These are phyloP conservation scores for Vireo griseus DNA, from an alignment of 2,797 vertebrate genomes.

Conservation along the genomic window DNA sequence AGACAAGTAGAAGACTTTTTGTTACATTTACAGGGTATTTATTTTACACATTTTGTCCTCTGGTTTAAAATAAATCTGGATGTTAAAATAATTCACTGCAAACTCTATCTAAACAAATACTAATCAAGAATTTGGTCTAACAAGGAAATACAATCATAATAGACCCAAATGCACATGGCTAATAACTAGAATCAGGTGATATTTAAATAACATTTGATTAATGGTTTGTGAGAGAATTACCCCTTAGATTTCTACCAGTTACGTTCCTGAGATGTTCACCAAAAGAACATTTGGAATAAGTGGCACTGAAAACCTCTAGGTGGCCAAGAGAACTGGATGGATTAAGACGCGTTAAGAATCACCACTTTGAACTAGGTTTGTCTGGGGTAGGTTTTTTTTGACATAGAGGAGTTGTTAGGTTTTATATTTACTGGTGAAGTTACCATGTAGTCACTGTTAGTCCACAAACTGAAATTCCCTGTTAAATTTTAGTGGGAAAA, in stretches of 20 bases:
- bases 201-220: neutral
- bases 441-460: neutral
- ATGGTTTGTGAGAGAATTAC: neutral
- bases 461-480: neutral
- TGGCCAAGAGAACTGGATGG: neutral
- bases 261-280: neutral
- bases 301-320: neutral
- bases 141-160: neutral
- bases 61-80: neutral
- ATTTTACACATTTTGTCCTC: neutral
- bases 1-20: neutral
- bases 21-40: neutral
- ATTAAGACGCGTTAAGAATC: neutral
- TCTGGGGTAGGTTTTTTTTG: fast-evolving
- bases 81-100: neutral
- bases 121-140: neutral
- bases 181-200: neutral
- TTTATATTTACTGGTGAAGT: neutral
- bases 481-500: neutral
- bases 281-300: neutral
- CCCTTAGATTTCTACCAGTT: neutral
- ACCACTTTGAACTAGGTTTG: neutral
- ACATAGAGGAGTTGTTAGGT: neutral
- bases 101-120: neutral
- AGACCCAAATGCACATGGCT: neutral